Evolutionary conservation across 2,113 vertebrate species (phyloP).

Genomic region (Lates calcarifer): DNA sequence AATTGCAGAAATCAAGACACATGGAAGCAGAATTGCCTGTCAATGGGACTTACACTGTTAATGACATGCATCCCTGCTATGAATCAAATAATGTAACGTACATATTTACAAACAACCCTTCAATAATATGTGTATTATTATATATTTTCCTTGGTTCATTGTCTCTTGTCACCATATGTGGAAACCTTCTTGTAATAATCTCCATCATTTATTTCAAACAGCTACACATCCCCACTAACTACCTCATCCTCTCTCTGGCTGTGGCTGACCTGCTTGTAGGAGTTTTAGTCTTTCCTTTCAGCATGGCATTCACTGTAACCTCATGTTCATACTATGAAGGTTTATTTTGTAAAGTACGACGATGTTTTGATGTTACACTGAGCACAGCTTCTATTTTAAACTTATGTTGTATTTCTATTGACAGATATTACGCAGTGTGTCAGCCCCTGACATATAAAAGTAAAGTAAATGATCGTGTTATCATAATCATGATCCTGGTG

Average conservation of each 20-base stretch:
- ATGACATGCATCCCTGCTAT: constrained; percentile 24
- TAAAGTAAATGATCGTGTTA: constrained; percentile 30
- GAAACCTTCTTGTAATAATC: constrained; percentile 49
- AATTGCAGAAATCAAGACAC: not conserved
- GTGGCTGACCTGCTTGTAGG: too few relatives aligned
- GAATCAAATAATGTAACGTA: not conserved
- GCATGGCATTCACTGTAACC: constrained; percentile 22
- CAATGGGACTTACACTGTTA: not conserved
- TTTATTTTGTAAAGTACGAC: too few relatives aligned
- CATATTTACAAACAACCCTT: constrained; percentile 4
- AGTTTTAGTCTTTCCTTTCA: constrained; percentile 39
- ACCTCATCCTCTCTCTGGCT: too few relatives aligned
- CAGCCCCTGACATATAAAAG: constrained; percentile 41
- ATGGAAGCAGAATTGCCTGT: not conserved
- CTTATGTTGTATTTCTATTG: too few relatives aligned
- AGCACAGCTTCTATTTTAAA: too few relatives aligned
- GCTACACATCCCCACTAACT: constrained; percentile 34
- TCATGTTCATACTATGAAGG: constrained; percentile 26
- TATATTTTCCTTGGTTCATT: constrained; percentile 6
- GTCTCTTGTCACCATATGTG: constrained; percentile 28
- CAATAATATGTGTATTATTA: constrained; percentile 23
- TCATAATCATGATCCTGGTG: constrained; percentile 25
- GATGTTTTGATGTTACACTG: too few relatives aligned
- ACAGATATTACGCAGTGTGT: constrained; percentile 55
- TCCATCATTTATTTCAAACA: constrained; percentile 42